phyloP scores from a whole-genome alignment of 2,797 vertebrate genomes.

The Tarsius wallacei region DNA sequence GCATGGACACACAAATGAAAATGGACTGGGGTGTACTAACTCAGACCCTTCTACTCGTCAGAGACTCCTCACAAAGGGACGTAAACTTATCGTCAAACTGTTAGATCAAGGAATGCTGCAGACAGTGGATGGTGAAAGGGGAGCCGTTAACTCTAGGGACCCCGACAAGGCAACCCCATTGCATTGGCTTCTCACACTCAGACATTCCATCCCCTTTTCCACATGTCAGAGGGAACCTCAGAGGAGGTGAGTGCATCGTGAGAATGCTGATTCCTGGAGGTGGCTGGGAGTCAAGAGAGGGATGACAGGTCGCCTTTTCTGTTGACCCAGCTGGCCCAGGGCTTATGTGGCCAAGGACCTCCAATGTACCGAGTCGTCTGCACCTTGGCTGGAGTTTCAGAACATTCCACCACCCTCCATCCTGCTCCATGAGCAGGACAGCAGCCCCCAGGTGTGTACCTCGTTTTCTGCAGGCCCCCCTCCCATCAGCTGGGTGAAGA shows the following conservation, averaged over 20 bases:
- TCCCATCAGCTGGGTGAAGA: conserved; percentile 54
- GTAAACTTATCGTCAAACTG: not conserved
- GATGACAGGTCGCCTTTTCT: fast-evolving
- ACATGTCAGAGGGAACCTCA: too few relatives aligned
- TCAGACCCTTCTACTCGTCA: not conserved
- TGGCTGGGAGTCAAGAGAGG: fast-evolving
- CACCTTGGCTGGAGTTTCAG: not conserved
- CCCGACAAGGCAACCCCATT: fast-evolving
- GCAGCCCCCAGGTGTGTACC: not conserved
- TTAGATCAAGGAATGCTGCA: fast-evolving
- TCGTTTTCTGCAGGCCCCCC: not conserved
- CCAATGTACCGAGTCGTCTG: not conserved
- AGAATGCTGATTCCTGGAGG: not conserved
- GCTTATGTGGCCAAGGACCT: not conserved
- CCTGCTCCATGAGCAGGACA: fast-evolving
- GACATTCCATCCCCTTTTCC: not conserved
- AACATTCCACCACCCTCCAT: not conserved
- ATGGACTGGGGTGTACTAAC: too few relatives aligned
- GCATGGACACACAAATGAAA: not conserved
- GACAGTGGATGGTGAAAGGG: fast-evolving
- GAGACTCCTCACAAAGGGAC: not conserved
- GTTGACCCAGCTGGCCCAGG: not conserved
- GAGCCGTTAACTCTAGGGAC: fast-evolving
- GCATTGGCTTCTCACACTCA: fast-evolving
- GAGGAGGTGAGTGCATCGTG: not conserved